Evolutionary conservation across 2,113 vertebrate species (phyloP).

Genomic region (Diphyllodes magnificus): DNA sequence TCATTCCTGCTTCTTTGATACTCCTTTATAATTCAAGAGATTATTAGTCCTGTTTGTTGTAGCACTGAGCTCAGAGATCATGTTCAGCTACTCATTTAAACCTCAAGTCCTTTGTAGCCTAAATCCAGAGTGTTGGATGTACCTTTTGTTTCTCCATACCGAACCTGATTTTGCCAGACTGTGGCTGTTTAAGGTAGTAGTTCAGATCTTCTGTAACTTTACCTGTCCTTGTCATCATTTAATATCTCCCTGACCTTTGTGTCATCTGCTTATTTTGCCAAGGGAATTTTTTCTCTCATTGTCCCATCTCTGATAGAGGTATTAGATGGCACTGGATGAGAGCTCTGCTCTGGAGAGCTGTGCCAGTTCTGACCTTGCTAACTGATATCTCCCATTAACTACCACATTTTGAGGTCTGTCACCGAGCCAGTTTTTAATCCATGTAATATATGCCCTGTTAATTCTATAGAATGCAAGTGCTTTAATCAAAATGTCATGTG

Average conservation of each 20-base stretch:
- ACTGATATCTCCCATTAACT: conserved; percentile 28
- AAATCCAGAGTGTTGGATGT: neutral
- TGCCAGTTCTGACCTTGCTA: neutral
- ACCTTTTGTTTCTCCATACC: neutral
- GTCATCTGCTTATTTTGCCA: neutral
- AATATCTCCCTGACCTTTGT: neutral
- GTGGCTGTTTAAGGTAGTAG: neutral
- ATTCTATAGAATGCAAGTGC: conserved; percentile 41
- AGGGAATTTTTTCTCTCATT: neutral
- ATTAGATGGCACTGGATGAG: neutral
- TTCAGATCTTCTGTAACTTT: neutral
- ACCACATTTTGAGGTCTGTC: neutral
- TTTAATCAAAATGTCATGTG: conserved; percentile 31
- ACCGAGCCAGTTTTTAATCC: conserved; percentile 33
- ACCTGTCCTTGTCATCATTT: neutral
- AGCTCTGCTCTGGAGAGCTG: neutral
- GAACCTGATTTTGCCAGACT: neutral
- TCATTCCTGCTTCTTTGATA: neutral
- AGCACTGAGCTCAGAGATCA: neutral
- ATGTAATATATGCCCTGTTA: conserved; percentile 27
- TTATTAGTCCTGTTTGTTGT: neutral
- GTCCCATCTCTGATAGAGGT: neutral
- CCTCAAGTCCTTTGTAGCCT: neutral
- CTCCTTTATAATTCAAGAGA: neutral
- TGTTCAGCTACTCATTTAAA: neutral